Conservation (phyloP, 2,797 vertebrate species). For the Yasuhikotakia modesta region DNA sequence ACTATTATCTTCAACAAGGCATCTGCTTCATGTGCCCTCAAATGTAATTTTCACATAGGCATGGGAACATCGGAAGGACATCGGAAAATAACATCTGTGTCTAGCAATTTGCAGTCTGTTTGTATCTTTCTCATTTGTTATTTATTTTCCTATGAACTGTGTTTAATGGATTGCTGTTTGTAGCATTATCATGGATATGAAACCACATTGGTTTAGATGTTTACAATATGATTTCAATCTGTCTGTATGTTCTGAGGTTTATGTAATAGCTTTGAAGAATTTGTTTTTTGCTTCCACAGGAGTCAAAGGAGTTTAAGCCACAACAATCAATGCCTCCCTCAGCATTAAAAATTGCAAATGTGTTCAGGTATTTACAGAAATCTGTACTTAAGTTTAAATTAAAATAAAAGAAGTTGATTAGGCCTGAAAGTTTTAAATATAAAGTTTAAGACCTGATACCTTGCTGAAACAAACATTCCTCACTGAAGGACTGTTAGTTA, state of each 20-base stretch:
- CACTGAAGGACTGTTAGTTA: background rate
- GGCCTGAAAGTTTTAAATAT: background rate
- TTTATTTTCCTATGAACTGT: slow-evolving; percentile 23
- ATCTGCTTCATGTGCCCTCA: slow-evolving; percentile 33
- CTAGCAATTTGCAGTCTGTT: slow-evolving; percentile 28
- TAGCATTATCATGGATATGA: slow-evolving; percentile 1
- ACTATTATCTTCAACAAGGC: slow-evolving; percentile 61
- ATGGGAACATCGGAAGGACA: slow-evolving; percentile 8
- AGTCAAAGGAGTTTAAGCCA: background rate
- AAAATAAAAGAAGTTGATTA: too few relatives aligned
- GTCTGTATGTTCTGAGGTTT: background rate
- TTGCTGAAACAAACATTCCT: background rate
- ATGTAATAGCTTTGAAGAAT: background rate
- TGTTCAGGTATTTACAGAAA: too few relatives aligned
- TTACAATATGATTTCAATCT: background rate
- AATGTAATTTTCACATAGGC: slow-evolving; percentile 35
- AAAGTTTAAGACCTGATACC: background rate
- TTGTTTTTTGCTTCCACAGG: background rate
- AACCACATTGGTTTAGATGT: slow-evolving; percentile 6
- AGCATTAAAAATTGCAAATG: too few relatives aligned
- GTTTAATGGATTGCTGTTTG: slow-evolving; percentile 30
- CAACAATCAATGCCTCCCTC: background rate
- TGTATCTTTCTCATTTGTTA: slow-evolving; percentile 5
- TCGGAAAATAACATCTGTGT: slow-evolving; percentile 41
- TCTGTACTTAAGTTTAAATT: too few relatives aligned